Conservation (phyloP, 2,113 vertebrate genomes). For the Chamaea fasciata region DNA sequence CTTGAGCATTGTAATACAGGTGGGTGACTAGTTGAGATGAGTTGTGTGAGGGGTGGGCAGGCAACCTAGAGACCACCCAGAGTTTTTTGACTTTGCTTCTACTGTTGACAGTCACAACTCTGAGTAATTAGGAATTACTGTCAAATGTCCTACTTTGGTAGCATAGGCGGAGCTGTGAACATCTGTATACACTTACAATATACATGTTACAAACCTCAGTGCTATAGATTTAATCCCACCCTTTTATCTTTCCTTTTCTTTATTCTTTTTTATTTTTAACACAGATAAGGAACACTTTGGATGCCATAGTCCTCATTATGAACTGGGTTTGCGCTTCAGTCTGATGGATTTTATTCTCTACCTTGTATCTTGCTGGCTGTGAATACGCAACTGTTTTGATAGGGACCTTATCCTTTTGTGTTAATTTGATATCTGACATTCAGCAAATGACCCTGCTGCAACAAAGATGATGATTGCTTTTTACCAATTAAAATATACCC, state of each 20-base stretch:
- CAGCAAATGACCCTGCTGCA: conserved; percentile 32
- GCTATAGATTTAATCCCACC: not conserved
- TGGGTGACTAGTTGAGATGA: not conserved
- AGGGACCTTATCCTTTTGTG: not conserved
- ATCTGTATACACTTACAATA: not conserved
- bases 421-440: conserved; percentile 50
- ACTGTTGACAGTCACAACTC: not conserved
- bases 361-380: not conserved
- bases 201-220: not conserved
- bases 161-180: not conserved
- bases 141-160: not conserved
- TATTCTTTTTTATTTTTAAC: not conserved
- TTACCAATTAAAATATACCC: conserved; percentile 55
- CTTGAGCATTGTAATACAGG: not conserved
- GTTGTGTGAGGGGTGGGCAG: not conserved
- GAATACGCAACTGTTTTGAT: not conserved
- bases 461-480: conserved; percentile 29
- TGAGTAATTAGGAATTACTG: conserved; percentile 4
- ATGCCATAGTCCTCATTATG: not conserved
- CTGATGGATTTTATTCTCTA: not conserved
- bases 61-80: not conserved
- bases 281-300: not conserved
- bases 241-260: not conserved
- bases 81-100: not conserved
- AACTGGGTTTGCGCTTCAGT: not conserved